These are phyloP conservation scores for Champsocephalus gunnari DNA, from an alignment of 2,797 vertebrate genomes.

Conservation along the genomic window DNA sequence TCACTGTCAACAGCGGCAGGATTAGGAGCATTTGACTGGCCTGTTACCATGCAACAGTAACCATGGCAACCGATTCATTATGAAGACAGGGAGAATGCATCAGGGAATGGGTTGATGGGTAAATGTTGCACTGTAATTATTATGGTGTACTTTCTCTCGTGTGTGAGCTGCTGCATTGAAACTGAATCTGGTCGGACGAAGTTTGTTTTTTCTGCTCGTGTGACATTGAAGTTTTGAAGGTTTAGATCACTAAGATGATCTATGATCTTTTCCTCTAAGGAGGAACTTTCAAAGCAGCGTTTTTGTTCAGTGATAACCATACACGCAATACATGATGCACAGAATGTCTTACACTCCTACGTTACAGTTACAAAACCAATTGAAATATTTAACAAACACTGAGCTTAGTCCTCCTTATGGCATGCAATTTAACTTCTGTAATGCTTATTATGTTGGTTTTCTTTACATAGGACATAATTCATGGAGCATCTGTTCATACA, in stretches of 20 bases:
- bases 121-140: constrained; percentile 77
- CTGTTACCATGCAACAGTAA: constrained; percentile 87
- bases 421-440: background rate
- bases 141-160: constrained; percentile 66
- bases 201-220: constrained; percentile 20
- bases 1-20: constrained; percentile 86
- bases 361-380: too few relatives aligned
- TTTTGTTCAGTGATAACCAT: background rate
- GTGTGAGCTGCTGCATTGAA: constrained; percentile 47
- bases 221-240: constrained; percentile 30
- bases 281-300: background rate
- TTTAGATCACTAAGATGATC: constrained; percentile 7
- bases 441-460: constrained; percentile 21
- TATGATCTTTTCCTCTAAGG: background rate
- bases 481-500: background rate
- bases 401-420: background rate
- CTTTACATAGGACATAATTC: background rate
- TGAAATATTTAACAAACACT: background rate
- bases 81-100: constrained; percentile 83
- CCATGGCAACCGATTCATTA: constrained; percentile 83
- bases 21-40: constrained; percentile 88
- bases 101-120: constrained; percentile 78
- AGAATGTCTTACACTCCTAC: background rate
- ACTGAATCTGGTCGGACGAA: constrained; percentile 13
- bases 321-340: accelerated